A percentile compares a stretch with the other conserved stretches of the same genome.
Conservation (phyloP, 2,113 vertebrate genomes). For the Carassius auratus region DNA sequence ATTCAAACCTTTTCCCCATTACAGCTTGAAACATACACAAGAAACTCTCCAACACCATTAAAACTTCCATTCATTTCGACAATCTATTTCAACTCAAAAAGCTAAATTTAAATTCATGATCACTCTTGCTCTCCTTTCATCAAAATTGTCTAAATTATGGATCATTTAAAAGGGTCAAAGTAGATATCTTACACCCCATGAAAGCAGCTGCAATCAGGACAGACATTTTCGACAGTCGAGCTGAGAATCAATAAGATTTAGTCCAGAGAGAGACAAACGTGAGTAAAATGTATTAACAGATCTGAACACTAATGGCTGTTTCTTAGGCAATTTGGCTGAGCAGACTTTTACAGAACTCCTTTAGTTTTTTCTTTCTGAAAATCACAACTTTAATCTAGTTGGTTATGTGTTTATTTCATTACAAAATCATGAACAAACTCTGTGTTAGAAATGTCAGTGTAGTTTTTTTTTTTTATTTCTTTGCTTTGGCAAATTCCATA, state of each 20-base stretch:
- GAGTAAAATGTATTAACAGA: constrained; percentile 13
- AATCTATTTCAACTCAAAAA: constrained; percentile 1
- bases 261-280: not conserved
- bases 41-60: not conserved
- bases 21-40: not conserved
- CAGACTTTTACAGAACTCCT: not conserved
- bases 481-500: not conserved
- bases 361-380: not conserved
- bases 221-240: not conserved
- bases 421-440: not conserved
- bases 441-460: not conserved
- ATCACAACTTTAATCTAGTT: not conserved
- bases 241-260: not conserved
- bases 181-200: not conserved
- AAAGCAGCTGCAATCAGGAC: constrained; percentile 31
- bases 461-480: not conserved
- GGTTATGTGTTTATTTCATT: not conserved
- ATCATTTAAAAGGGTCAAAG: constrained; percentile 24
- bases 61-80: not conserved
- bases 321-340: not conserved
- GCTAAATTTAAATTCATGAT: constrained; percentile 1
- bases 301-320: not conserved
- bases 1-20: constrained; percentile 3
- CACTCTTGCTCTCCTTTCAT: not conserved
- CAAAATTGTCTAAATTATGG: constrained; percentile 19